Percentiles rank a stretch among this genome's conserved stretches.
Conservation (phyloP, 2,113 vertebrate genomes). For the Seriola rivoliana region DNA sequence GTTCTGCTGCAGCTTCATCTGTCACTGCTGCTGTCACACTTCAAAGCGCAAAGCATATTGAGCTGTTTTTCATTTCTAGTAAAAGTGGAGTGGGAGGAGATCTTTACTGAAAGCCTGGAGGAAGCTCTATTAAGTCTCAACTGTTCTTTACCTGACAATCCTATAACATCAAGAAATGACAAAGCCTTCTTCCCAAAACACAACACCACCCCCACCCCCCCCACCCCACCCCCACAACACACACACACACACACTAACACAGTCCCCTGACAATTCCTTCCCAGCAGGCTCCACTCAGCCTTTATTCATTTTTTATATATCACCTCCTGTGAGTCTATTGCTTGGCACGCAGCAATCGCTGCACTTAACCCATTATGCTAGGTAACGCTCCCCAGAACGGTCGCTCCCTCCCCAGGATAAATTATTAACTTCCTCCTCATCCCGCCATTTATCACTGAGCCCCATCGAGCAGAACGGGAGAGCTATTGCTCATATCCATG, state of each 20-base stretch:
- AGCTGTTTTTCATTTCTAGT: slow-evolving; percentile 70
- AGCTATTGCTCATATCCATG: slow-evolving; percentile 78
- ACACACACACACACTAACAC: slow-evolving; percentile 14
- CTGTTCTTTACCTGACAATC: slow-evolving; percentile 71
- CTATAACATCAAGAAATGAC: slow-evolving; percentile 64
- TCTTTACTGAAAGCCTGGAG: slow-evolving; percentile 67
- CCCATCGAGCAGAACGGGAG: slow-evolving; percentile 71
- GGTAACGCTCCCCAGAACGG: slow-evolving; percentile 73
- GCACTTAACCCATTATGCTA: slow-evolving; percentile 86
- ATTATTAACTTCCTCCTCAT: slow-evolving; percentile 85
- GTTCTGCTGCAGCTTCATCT: slow-evolving; percentile 58
- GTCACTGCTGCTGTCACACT: slow-evolving; percentile 69
- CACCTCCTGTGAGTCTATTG: slow-evolving; percentile 76
- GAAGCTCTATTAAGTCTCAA: slow-evolving; percentile 64
- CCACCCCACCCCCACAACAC: not conserved
- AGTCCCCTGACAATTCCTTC: slow-evolving; percentile 73
- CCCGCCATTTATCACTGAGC: slow-evolving; percentile 80
- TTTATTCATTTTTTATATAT: slow-evolving; percentile 84
- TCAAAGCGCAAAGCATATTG: slow-evolving; percentile 68
- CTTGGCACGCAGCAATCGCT: slow-evolving; percentile 75
- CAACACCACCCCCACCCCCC: slow-evolving; percentile 34
- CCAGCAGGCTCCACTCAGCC: slow-evolving; percentile 80
- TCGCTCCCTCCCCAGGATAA: slow-evolving; percentile 80
- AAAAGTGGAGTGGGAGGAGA: slow-evolving; percentile 66
- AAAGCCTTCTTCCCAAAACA: slow-evolving; percentile 62